These are phyloP conservation scores for Monoplex corrugatus DNA, from an alignment of 2,888 invertebrate genomes.

Conservation along the genomic window DNA sequence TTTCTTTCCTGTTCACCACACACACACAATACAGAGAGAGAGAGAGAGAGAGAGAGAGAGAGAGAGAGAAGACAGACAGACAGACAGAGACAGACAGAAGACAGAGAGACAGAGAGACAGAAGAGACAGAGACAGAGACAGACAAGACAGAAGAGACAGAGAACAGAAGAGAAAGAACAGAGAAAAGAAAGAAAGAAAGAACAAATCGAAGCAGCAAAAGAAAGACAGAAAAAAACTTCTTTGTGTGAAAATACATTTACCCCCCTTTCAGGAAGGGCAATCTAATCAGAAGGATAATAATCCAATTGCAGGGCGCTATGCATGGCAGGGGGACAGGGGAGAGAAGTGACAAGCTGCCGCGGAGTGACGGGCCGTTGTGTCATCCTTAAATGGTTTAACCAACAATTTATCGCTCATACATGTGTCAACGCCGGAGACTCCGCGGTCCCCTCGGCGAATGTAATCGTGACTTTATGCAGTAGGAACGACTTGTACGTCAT, in stretches of 20 bases:
- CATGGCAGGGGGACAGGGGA: background rate
- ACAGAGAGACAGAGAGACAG: background rate
- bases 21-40: too few relatives aligned
- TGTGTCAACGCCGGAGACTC: too few relatives aligned
- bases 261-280: background rate
- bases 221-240: background rate
- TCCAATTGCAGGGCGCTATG: background rate
- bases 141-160: background rate
- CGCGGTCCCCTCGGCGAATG: too few relatives aligned
- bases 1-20: too few relatives aligned
- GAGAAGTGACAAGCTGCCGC: background rate
- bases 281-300: constrained; percentile 34
- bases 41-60: too few relatives aligned
- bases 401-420: too few relatives aligned
- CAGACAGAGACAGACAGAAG: too few relatives aligned
- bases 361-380: background rate
- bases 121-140: background rate
- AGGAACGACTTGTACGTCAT: too few relatives aligned
- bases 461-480: too few relatives aligned
- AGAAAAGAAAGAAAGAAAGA: background rate
- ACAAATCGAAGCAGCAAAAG: background rate
- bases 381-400: background rate
- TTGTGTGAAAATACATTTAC: too few relatives aligned
- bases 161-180: background rate
- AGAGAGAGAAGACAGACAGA: too few relatives aligned